phyloP scores from a whole-genome alignment of 2,113 vertebrate species.

The Okapia johnstoni region DNA sequence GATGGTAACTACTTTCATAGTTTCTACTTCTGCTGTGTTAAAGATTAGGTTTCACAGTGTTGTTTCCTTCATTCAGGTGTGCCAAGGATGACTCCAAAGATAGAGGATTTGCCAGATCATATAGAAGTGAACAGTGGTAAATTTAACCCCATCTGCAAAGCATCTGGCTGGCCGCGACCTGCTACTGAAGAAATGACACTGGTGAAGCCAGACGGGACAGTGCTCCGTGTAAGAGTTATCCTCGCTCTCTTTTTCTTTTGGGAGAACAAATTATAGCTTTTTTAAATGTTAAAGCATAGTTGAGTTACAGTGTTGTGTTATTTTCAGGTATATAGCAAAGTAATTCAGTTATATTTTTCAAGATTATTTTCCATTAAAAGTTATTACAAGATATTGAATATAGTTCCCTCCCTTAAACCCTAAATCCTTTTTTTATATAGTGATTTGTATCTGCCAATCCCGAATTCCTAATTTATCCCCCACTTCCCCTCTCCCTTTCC shows the following conservation, averaged over 20 bases:
- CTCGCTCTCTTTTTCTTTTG: neutral
- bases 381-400: neutral
- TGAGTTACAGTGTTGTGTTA: neutral
- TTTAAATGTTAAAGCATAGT: neutral
- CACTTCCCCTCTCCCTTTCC: neutral
- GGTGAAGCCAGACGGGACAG: conserved; percentile 84
- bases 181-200: conserved; percentile 86
- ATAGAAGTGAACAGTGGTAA: conserved; percentile 85
- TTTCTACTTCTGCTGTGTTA: neutral
- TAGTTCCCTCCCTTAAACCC: neutral
- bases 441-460: neutral
- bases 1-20: neutral
- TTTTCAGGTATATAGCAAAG: neutral
- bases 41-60: neutral
- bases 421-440: neutral
- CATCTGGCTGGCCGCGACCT: conserved; percentile 83
- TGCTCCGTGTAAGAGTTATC: conserved; percentile 76
- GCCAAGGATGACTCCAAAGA: conserved; percentile 78
- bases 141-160: conserved; percentile 83
- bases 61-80: conserved; percentile 67
- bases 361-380: neutral
- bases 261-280: neutral
- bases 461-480: neutral
- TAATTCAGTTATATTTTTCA: neutral
- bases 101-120: conserved; percentile 78